Conservation (phyloP, 1,140 invertebrate genomes). For the Drosophila fuyamai region DNA sequence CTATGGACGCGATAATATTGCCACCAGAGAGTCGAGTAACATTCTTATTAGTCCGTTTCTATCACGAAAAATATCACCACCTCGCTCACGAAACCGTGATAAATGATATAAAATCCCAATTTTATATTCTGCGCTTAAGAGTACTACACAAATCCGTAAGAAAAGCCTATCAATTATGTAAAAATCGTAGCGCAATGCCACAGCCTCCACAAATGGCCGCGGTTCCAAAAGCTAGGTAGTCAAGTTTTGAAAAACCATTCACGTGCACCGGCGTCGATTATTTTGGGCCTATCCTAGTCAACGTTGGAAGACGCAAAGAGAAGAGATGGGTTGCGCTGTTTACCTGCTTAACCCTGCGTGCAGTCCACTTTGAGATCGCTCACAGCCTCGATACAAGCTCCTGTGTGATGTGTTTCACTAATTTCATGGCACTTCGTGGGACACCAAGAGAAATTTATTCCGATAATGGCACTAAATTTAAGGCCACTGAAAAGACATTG, state of each 20-base stretch:
- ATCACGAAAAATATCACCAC: not conserved
- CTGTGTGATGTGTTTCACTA: slow-evolving; percentile 5
- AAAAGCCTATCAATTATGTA: too few relatives aligned
- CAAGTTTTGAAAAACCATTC: slow-evolving; percentile 6
- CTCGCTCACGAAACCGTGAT: not conserved
- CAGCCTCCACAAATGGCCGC: too few relatives aligned
- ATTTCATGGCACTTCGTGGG: not conserved
- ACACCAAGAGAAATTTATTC: slow-evolving; percentile 5
- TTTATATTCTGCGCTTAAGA: too few relatives aligned
- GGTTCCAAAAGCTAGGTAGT: not conserved
- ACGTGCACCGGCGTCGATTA: slow-evolving; percentile 4
- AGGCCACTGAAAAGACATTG: slow-evolving; percentile 6
- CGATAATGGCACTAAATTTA: not conserved
- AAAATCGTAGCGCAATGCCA: too few relatives aligned
- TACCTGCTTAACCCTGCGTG: not conserved
- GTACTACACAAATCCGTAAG: too few relatives aligned
- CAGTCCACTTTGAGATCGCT: slow-evolving; percentile 5
- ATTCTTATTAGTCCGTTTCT: not conserved
- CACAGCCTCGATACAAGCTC: slow-evolving; percentile 5
- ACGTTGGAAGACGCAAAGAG: too few relatives aligned
- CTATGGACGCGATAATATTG: too few relatives aligned
- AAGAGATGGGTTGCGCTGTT: slow-evolving; percentile 3
- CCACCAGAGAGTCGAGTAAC: not conserved
- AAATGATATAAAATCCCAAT: not conserved
- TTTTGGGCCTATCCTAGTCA: slow-evolving; percentile 3